Evolutionary conservation across 1,140 invertebrate genomes (phyloP), one percentile per base, ranked within the genome.

Genomic region (Bombyx mori): DNA sequence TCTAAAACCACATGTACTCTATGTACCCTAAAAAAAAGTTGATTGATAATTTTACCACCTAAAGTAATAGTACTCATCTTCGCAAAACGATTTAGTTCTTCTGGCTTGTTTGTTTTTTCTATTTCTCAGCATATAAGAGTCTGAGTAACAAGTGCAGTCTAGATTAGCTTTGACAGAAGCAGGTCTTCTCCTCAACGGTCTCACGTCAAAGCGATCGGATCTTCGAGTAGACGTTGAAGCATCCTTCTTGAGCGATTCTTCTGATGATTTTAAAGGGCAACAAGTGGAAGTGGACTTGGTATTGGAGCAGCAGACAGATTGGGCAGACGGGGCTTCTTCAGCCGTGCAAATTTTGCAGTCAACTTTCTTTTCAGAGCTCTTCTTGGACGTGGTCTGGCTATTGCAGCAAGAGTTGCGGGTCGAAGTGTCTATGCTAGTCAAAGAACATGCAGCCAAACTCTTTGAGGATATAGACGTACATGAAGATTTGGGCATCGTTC

Each of bases 131-230:
- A 71, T 10, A 51, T 56, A 50, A 42, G 67, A 52, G 46, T 72
- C 68, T 60, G 69, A 72, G 43, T 60, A 44, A 43, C 69, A 70
- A 0, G 58, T 52, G 42, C 68, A 70, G 18, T 44, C 53, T 9
- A 8, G 42, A 10, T 35, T 12, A 8, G 52, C 60, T 62, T 52
- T 60, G 57, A 26, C 44, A 42, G 44, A 44, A 8, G 44, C 12
- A 18, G 22, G 50, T 10, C 8, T 43, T 53, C 7, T 63, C 12
- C 49, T 54, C 6, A 71, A 26, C 0, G 66, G 61, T 52, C 73
- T 69, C 4, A 72, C 68, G 47, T 75, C 72, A 55, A 71, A 75
- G 44, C 63, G 63, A 43, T 68, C 63, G 12, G 66, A 64, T 55
- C 61, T 58, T 52, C 62, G 65, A 2, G 73, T 73, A 0, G 18